A percentile compares a stretch with the other conserved stretches of the same genome.
phyloP scores from a whole-genome alignment of 2,797 vertebrate species.

The Hemitrygon akajei region DNA sequence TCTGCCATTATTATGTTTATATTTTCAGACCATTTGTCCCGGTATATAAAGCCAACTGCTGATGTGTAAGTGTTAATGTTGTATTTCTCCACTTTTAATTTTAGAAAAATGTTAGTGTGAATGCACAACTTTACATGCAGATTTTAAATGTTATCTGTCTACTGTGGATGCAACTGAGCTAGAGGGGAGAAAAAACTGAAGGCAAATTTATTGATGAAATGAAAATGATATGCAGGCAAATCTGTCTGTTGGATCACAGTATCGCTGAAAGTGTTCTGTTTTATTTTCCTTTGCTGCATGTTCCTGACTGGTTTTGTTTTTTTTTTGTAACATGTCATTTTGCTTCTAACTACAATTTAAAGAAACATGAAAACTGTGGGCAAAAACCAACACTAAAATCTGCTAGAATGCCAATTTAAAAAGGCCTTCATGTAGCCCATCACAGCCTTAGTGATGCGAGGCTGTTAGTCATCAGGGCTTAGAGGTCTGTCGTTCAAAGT shows the following conservation, averaged over 20 bases:
- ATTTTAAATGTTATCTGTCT: neutral
- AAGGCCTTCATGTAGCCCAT: neutral
- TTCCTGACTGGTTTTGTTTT: neutral
- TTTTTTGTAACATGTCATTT: neutral
- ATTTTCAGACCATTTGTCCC: neutral
- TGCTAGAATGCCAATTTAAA: neutral
- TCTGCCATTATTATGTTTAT: neutral
- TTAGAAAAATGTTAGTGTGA: neutral
- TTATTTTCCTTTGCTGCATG: neutral
- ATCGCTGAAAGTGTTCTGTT: neutral
- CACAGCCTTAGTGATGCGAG: neutral
- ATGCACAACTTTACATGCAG: too few species aligned
- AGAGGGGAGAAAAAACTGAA: neutral
- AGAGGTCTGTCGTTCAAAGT: neutral
- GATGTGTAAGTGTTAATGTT: neutral
- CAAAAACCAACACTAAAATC: neutral
- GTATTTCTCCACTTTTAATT: neutral
- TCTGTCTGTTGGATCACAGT: neutral
- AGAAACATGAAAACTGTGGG: neutral
- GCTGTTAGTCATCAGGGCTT: neutral
- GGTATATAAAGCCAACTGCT: neutral
- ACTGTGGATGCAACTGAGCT: neutral
- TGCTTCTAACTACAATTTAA: neutral
- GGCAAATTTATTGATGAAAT: neutral
- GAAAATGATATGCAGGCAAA: neutral